Base-by-base conservation (phyloP, 1,140 invertebrate genomes). In the Saccostrea echinata region DNA sequence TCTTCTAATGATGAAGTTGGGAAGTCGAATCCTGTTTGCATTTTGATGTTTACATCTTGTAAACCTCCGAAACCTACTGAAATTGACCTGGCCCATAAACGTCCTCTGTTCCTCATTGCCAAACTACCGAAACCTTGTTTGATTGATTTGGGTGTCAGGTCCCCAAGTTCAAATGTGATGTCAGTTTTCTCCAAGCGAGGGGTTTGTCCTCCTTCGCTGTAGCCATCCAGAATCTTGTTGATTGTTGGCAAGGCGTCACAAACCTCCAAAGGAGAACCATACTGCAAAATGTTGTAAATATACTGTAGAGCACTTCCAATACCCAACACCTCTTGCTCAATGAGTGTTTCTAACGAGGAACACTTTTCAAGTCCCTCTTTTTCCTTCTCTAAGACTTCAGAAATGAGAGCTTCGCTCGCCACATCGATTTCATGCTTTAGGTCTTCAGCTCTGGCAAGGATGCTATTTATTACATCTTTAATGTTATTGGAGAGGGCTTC, bases 361-460 rank as follows among this genome's bases (percentile, higher is more conserved):
- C 53, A 61, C 43, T 57, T 82, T 27, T 81, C 71, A 9, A 82
- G 30, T 8, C 51, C 80, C 30, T 18, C n/a, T 18, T 33, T 82
- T 30, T 87, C 80, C 33, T 87, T 87, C 13, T 68, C 64, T 24
- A 53, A n/a, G 33, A 84, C 64, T 71, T 88, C 86, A 12, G 84
- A 27, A 18, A 88, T 84, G 43, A 88, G 43, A 76, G 43, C 21
- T 11, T 64, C 82, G 52, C 83, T 76, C 12, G 80, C 71, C 4
- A 30, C 27, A 43, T 88, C 86, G 13, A 88, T 88, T 85, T 84
- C 86, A 33, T 83, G 68, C 53, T 68, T 87, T 27, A 86, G 82
- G 18, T 24, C n/a, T 84, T 81, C 71, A 30, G 86, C 76, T 35
- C 83, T 30, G 21, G 57, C 18, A 21, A 87, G 27, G 24, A 68